Percentiles rank a stretch among this genome's conserved stretches.
Conservation (phyloP, 2,113 vertebrate genomes). For the Diglossa brunneiventris region DNA sequence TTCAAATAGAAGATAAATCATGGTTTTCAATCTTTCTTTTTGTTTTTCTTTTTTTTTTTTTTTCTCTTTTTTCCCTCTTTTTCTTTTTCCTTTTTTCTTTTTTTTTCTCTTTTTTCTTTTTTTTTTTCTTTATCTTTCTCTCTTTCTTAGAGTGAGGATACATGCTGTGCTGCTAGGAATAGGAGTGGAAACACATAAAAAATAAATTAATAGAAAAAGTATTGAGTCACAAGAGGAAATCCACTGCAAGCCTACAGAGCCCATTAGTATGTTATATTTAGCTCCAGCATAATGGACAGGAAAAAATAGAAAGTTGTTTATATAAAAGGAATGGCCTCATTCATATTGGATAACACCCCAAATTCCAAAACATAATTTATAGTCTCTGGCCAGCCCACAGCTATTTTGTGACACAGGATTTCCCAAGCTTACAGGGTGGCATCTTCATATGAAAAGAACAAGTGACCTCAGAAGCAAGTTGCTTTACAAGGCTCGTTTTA, state of each 20-base stretch:
- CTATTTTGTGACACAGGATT: constrained; percentile 10
- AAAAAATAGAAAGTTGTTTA: constrained; percentile 45
- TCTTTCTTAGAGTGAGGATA: background rate
- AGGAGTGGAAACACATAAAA: constrained; percentile 53
- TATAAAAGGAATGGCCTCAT: constrained; percentile 40
- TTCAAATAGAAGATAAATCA: constrained; percentile 77
- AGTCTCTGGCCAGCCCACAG: background rate
- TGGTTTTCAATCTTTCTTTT: constrained; percentile 27
- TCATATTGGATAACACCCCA: constrained; percentile 5
- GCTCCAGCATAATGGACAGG: constrained; percentile 26
- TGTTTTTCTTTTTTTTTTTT: background rate
- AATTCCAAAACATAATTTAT: constrained; percentile 35
- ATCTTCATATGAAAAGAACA: constrained; percentile 34
- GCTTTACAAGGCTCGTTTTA: background rate
- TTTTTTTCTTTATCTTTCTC: background rate
- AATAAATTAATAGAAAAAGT: constrained; percentile 64
- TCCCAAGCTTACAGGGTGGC: background rate
- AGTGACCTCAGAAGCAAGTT: constrained; percentile 14
- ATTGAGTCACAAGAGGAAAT: constrained; percentile 47
- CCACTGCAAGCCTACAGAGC: constrained; percentile 28
- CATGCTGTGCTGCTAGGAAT: constrained; percentile 34
- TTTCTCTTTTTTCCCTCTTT: background rate
- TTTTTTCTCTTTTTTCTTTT: rapidly evolving
- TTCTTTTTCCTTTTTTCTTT: rapidly evolving
- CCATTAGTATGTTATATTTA: constrained; percentile 65